Conservation (phyloP, 1,140 invertebrate species). For the Andrena cerasifolii region DNA sequence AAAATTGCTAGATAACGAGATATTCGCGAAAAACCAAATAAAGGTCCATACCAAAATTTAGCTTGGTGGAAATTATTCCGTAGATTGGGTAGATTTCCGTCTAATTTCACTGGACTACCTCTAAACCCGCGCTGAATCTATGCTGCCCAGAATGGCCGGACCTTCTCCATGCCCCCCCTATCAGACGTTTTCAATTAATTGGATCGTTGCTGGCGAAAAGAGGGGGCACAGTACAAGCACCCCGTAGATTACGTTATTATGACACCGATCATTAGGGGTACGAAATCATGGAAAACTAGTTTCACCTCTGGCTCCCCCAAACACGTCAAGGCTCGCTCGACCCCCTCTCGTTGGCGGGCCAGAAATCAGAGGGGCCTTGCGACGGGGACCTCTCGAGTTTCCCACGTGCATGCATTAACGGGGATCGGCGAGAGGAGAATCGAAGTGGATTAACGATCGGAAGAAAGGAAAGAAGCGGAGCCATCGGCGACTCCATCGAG, state of each 20-base stretch:
- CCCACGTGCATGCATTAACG: neutral
- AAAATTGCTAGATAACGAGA: too few relatives aligned
- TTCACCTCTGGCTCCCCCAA: neutral
- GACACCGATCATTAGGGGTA: too few relatives aligned
- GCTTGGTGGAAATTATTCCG: too few relatives aligned
- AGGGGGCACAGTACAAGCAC: neutral
- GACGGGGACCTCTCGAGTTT: neutral
- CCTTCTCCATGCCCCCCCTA: too few relatives aligned
- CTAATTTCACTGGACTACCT: too few relatives aligned
- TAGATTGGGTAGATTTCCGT: too few relatives aligned
- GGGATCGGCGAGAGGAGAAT: too few relatives aligned
- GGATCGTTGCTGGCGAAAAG: neutral
- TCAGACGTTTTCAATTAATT: conserved; percentile 28
- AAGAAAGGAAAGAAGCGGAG: neutral
- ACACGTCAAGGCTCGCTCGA: neutral
- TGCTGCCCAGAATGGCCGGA: neutral
- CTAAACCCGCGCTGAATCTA: conserved; percentile 2
- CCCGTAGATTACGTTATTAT: neutral
- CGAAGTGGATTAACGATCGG: too few relatives aligned
- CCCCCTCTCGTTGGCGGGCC: too few relatives aligned
- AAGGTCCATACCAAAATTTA: too few relatives aligned
- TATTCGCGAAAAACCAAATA: too few relatives aligned
- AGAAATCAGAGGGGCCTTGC: neutral
- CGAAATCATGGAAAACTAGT: neutral
- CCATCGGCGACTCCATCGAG: conserved; percentile 1